Conservation (phyloP, 2,888 invertebrate genomes). For the Maniola hyperantus region DNA sequence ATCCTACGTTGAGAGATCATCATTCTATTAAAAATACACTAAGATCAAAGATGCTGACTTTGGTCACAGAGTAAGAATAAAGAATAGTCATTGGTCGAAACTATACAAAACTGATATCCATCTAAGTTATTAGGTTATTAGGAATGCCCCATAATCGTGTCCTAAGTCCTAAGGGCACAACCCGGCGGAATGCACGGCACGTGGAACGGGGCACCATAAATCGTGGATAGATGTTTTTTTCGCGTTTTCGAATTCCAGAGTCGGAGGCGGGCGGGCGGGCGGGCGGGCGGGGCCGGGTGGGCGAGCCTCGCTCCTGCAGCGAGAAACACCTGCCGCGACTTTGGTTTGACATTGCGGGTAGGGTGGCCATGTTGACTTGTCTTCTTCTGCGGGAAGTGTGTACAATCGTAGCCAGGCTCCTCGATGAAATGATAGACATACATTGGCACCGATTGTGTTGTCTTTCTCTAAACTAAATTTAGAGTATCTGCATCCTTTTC, state of each 20-base stretch:
- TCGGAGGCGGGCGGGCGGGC: conserved; percentile 51
- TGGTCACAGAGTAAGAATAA: no score
- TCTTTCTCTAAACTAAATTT: no score
- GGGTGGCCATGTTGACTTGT: background rate
- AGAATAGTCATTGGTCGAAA: background rate
- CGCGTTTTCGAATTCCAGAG: conserved; percentile 66
- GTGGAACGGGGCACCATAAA: conserved; percentile 54
- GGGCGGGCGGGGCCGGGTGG: conserved; percentile 47
- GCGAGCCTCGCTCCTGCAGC: conserved; percentile 40
- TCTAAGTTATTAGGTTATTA: conserved; percentile 8
- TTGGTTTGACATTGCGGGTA: conserved; percentile 42
- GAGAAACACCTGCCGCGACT: conserved; percentile 45
- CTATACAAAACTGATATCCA: conserved; percentile 3
- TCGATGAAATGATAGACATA: no score
- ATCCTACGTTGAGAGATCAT: no score
- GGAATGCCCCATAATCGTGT: conserved; percentile 14
- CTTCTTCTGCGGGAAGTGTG: no score
- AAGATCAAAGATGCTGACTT: no score
- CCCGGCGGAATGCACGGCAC: conserved; percentile 40
- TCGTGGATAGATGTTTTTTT: conserved; percentile 59
- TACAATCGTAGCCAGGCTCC: no score
- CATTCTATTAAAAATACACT: no score
- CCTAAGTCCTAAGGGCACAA: conserved; percentile 28
- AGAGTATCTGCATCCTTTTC: no score
- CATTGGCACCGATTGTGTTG: no score